phyloP scores from a whole-genome alignment of 2,113 vertebrate species.

The Dryoscopus gambensis region DNA sequence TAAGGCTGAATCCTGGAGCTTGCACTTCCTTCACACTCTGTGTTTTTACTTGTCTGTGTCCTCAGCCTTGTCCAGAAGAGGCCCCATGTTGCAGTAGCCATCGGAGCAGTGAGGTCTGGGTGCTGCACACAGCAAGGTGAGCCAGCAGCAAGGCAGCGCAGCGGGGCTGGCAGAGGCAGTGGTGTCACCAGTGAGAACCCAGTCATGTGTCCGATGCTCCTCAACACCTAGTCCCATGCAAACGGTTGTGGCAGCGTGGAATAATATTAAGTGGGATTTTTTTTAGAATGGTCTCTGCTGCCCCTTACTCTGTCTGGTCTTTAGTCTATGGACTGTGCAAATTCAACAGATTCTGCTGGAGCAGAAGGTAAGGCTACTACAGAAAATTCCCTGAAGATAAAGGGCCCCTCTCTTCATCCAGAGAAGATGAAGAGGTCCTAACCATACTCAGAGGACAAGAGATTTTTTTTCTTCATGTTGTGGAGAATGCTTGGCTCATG shows the following conservation, averaged over 20 bases:
- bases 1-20: background rate
- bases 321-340: background rate
- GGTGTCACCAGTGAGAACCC: fast-evolving
- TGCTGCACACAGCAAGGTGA: background rate
- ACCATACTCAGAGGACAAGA: background rate
- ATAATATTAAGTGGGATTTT: background rate
- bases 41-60: background rate
- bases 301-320: background rate
- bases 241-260: background rate
- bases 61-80: background rate
- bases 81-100: fast-evolving
- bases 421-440: background rate
- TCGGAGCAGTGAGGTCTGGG: background rate
- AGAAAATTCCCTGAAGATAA: background rate
- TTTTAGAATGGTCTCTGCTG: background rate
- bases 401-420: background rate
- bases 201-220: background rate
- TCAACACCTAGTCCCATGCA: fast-evolving
- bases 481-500: background rate
- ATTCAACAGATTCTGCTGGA: background rate
- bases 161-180: fast-evolving
- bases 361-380: background rate
- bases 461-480: background rate
- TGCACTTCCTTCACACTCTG: background rate
- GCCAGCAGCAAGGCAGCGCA: background rate